phyloP scores from a whole-genome alignment of 2,797 vertebrate species.

The Passerculus sandwichensis region DNA sequence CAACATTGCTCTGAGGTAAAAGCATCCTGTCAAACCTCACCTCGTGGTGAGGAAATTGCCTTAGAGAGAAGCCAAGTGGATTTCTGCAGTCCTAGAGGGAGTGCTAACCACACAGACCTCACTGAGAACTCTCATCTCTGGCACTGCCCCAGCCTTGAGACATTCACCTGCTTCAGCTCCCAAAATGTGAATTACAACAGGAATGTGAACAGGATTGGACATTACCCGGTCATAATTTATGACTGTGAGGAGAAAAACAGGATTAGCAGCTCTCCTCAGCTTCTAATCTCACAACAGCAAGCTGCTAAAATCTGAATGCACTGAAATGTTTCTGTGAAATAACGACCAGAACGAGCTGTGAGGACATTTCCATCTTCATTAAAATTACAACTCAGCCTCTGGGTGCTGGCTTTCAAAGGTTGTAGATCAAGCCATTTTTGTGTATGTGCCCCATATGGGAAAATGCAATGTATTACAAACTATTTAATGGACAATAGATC shows the following conservation, averaged over 20 bases:
- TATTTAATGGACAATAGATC: neutral
- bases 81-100: neutral
- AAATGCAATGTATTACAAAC: neutral
- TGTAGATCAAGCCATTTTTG: neutral
- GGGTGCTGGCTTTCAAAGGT: neutral
- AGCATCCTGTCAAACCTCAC: neutral
- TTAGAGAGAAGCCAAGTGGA: neutral
- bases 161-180: neutral
- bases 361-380: neutral
- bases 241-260: neutral
- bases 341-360: neutral
- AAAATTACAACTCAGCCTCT: neutral
- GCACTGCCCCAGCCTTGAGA: neutral
- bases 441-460: neutral
- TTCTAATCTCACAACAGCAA: neutral
- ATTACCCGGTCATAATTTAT: neutral
- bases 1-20: neutral
- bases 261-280: neutral
- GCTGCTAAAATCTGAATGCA: neutral
- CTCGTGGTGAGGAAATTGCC: neutral
- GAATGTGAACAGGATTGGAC: neutral
- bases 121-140: neutral
- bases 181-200: neutral
- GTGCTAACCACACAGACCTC: neutral
- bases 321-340: neutral